Percentiles rank a stretch among this genome's conserved stretches.
These are phyloP conservation scores for Petromus typicus DNA, from an alignment of 2,113 vertebrate genomes.

Conservation along the genomic window DNA sequence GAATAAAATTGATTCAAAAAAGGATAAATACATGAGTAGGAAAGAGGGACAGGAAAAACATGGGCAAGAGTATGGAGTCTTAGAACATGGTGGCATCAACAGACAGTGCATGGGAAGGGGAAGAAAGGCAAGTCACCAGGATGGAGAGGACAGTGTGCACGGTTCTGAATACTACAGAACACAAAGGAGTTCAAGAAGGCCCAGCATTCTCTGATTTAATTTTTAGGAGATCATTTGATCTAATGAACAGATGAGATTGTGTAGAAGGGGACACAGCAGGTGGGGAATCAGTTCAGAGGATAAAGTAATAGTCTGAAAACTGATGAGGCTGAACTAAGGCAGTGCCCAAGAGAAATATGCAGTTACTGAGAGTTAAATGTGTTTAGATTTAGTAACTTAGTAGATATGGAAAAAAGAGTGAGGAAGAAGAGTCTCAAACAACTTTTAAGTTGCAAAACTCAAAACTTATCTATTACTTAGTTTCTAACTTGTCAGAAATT, in stretches of 20 bases:
- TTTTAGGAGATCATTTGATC: neutral
- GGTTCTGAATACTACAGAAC: neutral
- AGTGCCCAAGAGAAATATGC: neutral
- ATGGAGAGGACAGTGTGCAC: neutral
- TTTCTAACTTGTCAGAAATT: conserved; percentile 52
- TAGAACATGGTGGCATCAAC: neutral
- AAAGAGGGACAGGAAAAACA: neutral
- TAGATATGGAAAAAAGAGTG: neutral
- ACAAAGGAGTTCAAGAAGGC: neutral
- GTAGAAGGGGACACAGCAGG: neutral
- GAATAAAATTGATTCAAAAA: neutral
- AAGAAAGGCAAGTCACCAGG: neutral
- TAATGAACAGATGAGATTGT: neutral
- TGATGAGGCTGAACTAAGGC: neutral
- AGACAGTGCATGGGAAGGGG: neutral
- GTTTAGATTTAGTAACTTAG: neutral
- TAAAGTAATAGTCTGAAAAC: neutral
- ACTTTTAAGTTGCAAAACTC: neutral
- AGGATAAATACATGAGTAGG: neutral
- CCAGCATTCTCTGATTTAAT: neutral
- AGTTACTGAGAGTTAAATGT: neutral
- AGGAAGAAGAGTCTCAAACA: neutral
- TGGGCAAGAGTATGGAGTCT: neutral
- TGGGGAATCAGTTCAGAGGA: neutral
- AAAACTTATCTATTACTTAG: conserved; percentile 9